Percentiles rank a stretch among this genome's conserved stretches.
These are phyloP conservation scores for Platycercus adscitus DNA, from an alignment of 2,113 vertebrate species.

Conservation along the genomic window DNA sequence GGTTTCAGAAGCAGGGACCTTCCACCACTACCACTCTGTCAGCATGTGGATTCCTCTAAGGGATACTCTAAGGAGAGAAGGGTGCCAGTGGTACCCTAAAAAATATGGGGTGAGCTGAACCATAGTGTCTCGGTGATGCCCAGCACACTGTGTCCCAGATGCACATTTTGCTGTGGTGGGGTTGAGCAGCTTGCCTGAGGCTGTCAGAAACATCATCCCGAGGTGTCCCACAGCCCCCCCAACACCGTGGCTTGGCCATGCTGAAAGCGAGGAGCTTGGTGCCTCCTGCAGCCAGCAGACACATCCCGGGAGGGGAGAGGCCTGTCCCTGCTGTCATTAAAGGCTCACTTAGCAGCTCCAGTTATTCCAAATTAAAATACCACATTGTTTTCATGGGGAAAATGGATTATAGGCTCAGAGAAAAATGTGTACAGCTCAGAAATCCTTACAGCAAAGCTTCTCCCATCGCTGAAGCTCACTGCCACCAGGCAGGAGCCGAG, in stretches of 20 bases:
- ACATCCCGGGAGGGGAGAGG: background rate
- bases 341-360: background rate
- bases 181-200: background rate
- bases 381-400: slow-evolving; percentile 14
- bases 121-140: fast-evolving
- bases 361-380: slow-evolving; percentile 52
- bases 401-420: slow-evolving; percentile 37
- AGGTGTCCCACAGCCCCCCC: background rate
- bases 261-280: background rate
- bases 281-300: background rate
- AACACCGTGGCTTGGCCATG: fast-evolving
- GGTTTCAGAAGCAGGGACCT: background rate
- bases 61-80: background rate
- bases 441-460: background rate
- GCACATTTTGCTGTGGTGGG: background rate
- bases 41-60: background rate
- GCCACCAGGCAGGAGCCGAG: background rate
- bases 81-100: background rate
- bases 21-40: background rate
- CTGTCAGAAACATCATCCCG: background rate
- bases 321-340: background rate
- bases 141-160: background rate
- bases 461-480: background rate
- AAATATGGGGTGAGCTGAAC: background rate
- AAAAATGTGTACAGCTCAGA: background rate